Evolutionary conservation across 2,113 vertebrate genomes (phyloP).

Genomic region (Lagopus muta): DNA sequence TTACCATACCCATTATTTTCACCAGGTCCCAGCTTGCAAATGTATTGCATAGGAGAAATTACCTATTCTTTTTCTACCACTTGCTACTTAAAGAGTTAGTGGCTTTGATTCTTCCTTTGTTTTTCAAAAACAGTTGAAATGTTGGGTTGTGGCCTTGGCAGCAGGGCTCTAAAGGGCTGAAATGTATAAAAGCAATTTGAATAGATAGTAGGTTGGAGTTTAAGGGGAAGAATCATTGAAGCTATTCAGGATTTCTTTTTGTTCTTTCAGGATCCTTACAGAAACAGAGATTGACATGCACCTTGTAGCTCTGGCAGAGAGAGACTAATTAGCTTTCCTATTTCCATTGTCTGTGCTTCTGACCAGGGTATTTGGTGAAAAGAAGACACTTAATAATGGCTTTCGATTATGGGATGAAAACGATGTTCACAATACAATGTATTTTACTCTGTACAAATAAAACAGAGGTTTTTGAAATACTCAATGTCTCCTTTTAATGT

Average conservation of each 20-base stretch:
- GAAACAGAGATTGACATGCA: conserved; percentile 92
- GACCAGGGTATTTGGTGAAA: conserved; percentile 65
- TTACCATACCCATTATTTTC: not conserved
- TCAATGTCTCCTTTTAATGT: conserved; percentile 20
- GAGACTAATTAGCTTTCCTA: conserved; percentile 83
- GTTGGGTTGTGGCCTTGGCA: not conserved
- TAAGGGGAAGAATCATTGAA: conserved; percentile 8
- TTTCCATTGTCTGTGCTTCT: conserved; percentile 56
- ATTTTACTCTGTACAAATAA: conserved; percentile 84
- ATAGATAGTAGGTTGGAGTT: not conserved
- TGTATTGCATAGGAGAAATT: not conserved
- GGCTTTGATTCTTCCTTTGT: not conserved
- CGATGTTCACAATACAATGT: conserved; percentile 65
- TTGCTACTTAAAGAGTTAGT: not conserved
- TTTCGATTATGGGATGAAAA: conserved; percentile 64
- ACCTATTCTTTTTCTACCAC: not conserved
- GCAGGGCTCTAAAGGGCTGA: not conserved
- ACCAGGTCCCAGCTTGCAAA: not conserved
- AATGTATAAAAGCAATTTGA: not conserved
- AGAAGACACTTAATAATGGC: conserved; percentile 64
- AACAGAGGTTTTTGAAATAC: conserved; percentile 80
- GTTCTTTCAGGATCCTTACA: conserved; percentile 88
- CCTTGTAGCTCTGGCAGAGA: conserved; percentile 93
- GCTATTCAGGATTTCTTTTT: conserved; percentile 26
- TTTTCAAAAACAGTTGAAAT: not conserved